Base-by-base conservation (phyloP, 2,888 invertebrate species). In the Sphinx pinastri region DNA sequence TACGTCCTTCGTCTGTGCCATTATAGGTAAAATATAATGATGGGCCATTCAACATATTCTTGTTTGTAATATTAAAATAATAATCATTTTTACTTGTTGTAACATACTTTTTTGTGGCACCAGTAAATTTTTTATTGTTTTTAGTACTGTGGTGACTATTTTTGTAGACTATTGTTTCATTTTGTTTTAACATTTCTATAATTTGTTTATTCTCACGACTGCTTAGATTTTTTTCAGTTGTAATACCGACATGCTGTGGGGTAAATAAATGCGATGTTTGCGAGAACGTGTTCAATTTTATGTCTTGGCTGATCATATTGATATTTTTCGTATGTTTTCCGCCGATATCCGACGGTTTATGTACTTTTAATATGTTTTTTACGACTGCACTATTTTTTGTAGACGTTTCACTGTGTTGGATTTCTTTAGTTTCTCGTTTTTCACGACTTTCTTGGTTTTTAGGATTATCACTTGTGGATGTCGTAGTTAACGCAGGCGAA, bases 381-480 rank as follows among this genome's bases (percentile, higher is more conserved):
- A 55, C 10, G 7, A 11, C 8, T 19, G 11, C 0, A 54, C 16
- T 16, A 54, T 2, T 19, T 19, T 19, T 4, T 16, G 16, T 55
- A 11, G 19, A 19, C 3, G 10, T 55, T 19, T 55, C 12, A 11
- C 55, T 19, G 12, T 19, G 11, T 55, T 19, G 55, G 19, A 25
- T 0, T 19, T 55, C 19, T 19, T 55, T 55, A 19, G 19, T 55
- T 19, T 55, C 11, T 11, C 55, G 55, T 11, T 55, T 55, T 4
- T 55, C 55, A 55, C 19, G 55, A 11, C 55, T 55, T 55, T 55
- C 55, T 55, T 19, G 55, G 4, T 55, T 55, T 19, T 55, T 55
- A 10, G 4, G 19, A 16, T 14, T 10, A 11, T 19, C 10, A n/a
- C n/a, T 12, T 55, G 11, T 19, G 19, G 2, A 0, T 55, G 19